Evolutionary conservation across 2,113 vertebrate genomes (phyloP).

Genomic region (Perccottus glenii): DNA sequence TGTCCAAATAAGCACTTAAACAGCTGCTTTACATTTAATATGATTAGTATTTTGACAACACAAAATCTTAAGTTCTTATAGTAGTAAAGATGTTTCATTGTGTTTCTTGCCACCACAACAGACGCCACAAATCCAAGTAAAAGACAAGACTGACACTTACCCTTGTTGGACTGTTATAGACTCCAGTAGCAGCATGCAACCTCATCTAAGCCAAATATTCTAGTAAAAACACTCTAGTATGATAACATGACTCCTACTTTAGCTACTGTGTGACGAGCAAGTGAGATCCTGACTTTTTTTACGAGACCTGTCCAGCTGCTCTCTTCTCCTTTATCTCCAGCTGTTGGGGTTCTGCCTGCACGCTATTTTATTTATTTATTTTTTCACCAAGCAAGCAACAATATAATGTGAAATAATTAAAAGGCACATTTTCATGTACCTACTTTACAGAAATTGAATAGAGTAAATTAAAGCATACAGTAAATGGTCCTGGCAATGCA

Average conservation of each 20-base stretch:
- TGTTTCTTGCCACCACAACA: background rate
- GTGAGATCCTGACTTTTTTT: slow-evolving; percentile 27
- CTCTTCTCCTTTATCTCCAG: slow-evolving; percentile 29
- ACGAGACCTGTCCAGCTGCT: slow-evolving; percentile 54
- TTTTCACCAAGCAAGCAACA: slow-evolving; percentile 23
- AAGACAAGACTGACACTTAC: background rate
- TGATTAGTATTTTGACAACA: background rate
- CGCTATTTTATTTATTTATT: slow-evolving; percentile 8
- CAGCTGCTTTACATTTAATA: no score
- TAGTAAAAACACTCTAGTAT: slow-evolving; percentile 41
- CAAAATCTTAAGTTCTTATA: no score
- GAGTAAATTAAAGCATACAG: no score
- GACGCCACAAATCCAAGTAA: slow-evolving; percentile 14
- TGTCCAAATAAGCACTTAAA: no score
- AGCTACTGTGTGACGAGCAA: slow-evolving; percentile 48
- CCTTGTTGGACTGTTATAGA: slow-evolving; percentile 19
- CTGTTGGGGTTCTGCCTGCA: slow-evolving; percentile 46
- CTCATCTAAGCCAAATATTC: slow-evolving; percentile 32
- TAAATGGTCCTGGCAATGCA: slow-evolving; percentile 27
- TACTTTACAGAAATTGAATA: no score
- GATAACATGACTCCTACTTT: slow-evolving; percentile 33
- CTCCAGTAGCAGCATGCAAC: slow-evolving; percentile 23
- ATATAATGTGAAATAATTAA: background rate
- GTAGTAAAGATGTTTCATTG: background rate
- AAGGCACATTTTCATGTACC: no score